A percentile compares a stretch with the other conserved stretches of the same genome.
These are phyloP conservation scores for Drosophila subpulchrella DNA, from an alignment of 1,140 invertebrate genomes.

Conservation along the genomic window DNA sequence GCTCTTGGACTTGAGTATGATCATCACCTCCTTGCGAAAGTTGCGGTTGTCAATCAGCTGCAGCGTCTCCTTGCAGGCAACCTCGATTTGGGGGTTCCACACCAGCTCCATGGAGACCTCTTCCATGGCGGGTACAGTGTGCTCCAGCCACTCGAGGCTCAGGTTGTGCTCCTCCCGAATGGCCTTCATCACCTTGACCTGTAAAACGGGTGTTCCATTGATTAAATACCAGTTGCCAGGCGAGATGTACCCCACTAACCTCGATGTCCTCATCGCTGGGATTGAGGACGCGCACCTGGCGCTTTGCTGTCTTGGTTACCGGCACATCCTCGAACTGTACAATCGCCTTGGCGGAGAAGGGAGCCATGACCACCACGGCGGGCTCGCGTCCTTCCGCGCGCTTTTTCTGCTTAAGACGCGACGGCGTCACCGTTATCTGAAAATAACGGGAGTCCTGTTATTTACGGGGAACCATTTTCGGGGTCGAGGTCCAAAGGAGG, in stretches of 20 bases:
- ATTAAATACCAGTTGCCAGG: slow-evolving; percentile 68
- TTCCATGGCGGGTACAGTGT: slow-evolving; percentile 84
- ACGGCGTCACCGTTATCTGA: slow-evolving; percentile 72
- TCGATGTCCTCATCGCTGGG: slow-evolving; percentile 86
- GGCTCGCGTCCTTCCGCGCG: slow-evolving; percentile 71
- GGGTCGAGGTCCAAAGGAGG: background rate
- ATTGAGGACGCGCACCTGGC: slow-evolving; percentile 86
- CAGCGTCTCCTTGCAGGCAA: slow-evolving; percentile 87
- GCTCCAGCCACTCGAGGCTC: slow-evolving; percentile 85
- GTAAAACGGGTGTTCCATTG: slow-evolving; percentile 30
- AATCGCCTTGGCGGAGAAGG: slow-evolving; percentile 87
- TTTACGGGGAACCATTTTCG: background rate
- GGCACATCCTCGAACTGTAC: slow-evolving; percentile 88
- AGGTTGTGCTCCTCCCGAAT: slow-evolving; percentile 87
- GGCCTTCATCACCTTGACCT: slow-evolving; percentile 87
- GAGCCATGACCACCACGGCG: slow-evolving; percentile 85
- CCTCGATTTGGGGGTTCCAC: slow-evolving; percentile 87
- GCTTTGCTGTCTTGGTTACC: slow-evolving; percentile 85
- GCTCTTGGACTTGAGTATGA: slow-evolving; percentile 86
- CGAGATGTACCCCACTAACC: slow-evolving; percentile 83
- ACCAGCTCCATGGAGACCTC: slow-evolving; percentile 85
- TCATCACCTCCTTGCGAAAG: slow-evolving; percentile 88
- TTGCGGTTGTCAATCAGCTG: slow-evolving; percentile 87
- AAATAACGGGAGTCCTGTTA: background rate
- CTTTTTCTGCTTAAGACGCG: slow-evolving; percentile 70